Evolutionary conservation across 2,888 invertebrate genomes (phyloP).

Genomic region (Belgica antarctica): DNA sequence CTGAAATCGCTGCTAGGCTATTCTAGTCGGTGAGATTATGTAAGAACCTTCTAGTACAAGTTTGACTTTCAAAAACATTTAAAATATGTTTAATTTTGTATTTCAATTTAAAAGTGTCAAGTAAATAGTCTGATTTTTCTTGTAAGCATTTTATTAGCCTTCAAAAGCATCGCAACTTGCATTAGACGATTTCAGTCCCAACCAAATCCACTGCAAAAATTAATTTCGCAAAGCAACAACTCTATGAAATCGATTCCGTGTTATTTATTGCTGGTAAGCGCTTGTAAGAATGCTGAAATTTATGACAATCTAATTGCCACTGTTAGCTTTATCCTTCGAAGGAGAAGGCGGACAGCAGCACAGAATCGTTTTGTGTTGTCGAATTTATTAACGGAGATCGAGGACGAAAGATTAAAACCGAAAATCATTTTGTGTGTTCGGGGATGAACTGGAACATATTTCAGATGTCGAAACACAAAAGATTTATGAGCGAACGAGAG

Average conservation of each 20-base stretch:
- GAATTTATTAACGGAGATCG: slow-evolving; percentile 23
- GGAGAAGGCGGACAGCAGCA: slow-evolving; percentile 11
- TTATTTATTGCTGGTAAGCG: not conserved
- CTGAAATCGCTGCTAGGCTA: too few relatives aligned
- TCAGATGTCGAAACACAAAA: slow-evolving; percentile 1
- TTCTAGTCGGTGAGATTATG: too few relatives aligned
- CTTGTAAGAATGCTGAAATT: slow-evolving; percentile 20
- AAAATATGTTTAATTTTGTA: too few relatives aligned
- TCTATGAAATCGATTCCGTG: not conserved
- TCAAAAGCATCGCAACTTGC: too few relatives aligned
- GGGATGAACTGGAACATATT: slow-evolving; percentile 23
- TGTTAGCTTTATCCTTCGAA: not conserved
- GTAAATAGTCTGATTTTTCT: too few relatives aligned
- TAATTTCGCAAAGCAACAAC: slow-evolving; percentile 25
- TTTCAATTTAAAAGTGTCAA: too few relatives aligned
- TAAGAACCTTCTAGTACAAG: too few relatives aligned
- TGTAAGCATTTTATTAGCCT: too few relatives aligned
- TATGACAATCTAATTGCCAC: slow-evolving; percentile 40
- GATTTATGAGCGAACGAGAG: slow-evolving; percentile 3
- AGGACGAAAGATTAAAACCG: not conserved
- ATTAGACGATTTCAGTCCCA: too few relatives aligned
- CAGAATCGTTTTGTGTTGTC: slow-evolving; percentile 1
- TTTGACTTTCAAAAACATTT: too few relatives aligned
- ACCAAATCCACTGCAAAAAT: too few relatives aligned
- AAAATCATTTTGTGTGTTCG: not conserved